Evolutionary conservation across 2,113 vertebrate species (phyloP), one percentile per base, ranked within the genome.

Genomic region (Pipa parva): DNA sequence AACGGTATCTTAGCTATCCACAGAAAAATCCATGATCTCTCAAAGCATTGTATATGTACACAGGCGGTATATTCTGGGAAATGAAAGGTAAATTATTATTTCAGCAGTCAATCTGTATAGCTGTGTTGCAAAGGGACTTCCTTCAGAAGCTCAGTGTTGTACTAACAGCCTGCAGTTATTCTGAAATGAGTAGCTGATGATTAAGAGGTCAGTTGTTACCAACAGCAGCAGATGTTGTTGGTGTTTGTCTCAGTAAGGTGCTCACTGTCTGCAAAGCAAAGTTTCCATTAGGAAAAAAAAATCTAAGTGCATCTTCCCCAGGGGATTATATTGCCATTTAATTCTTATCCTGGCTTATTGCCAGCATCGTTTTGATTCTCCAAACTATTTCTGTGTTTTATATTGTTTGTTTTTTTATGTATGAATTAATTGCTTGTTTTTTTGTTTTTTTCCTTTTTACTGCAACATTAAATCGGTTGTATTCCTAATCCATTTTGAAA

Each of bases 181-280:
- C 70, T 74, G 55, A 77, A 76, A 78, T 52, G 77, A 78, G 72
- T n/a, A 74, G 24, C 39, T 80, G 71, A 36, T 76, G 70, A 80
- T 83, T 76, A 80, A 81, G 75, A 77, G 63, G 76, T 84, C 77
- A 75, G 25, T 70, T 75, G 27, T 74, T 74, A 77, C 63, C 48
- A 77, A 48, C 31, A 74, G 72, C 66, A 73, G 76, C 78, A 85
- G 75, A 77, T 71, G 59, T 73, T 77, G 42, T 72, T 75, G 61
- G 50, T 22, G 26, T 78, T 77, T 79, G 61, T 72, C 64, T 69
- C 15, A 15, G 11, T 73, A 76, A 77, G 73, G 45, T 60, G 20
- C 33, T 73, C 33, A 1, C 51, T 74, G 55, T 73, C 63, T 84
- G 75, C n/a, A 49, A 81, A 79, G 77, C 46, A 77, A 84, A 81